A percentile compares a stretch with the other conserved stretches of the same genome.
phyloP scores from a whole-genome alignment of 2,888 invertebrate species.

The Phortica magna region DNA sequence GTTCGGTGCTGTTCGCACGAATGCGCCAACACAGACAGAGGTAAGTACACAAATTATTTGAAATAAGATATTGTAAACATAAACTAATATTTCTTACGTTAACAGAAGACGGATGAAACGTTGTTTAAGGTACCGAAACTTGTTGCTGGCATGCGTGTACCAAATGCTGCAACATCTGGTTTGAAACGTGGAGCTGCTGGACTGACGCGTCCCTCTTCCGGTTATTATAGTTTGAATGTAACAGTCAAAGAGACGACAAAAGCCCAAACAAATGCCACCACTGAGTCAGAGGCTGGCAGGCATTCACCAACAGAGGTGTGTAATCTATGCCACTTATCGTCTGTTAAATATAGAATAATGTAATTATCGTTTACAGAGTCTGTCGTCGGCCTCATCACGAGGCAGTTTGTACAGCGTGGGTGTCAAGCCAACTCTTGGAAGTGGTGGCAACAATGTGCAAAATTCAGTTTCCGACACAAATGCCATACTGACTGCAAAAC shows the following conservation, averaged over 20 bases:
- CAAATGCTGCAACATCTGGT: slow-evolving; percentile 35
- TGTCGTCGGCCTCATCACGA: slow-evolving; percentile 76
- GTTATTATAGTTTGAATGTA: slow-evolving; percentile 74
- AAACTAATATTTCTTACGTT: slow-evolving; percentile 3
- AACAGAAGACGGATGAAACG: slow-evolving; percentile 63
- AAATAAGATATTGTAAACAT: background rate
- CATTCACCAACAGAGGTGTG: slow-evolving; percentile 70
- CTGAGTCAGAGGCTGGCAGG: slow-evolving; percentile 61
- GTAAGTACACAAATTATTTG: slow-evolving; percentile 39
- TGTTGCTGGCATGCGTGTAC: slow-evolving; percentile 71
- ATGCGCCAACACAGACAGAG: slow-evolving; percentile 43
- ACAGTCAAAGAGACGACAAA: slow-evolving; percentile 56
- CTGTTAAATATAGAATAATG: background rate
- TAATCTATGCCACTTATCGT: background rate
- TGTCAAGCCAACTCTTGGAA: slow-evolving; percentile 44
- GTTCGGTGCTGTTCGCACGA: background rate
- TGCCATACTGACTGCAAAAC: slow-evolving; percentile 49
- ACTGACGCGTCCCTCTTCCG: slow-evolving; percentile 76
- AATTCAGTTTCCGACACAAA: slow-evolving; percentile 2
- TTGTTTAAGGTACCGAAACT: slow-evolving; percentile 74
- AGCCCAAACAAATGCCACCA: slow-evolving; percentile 55
- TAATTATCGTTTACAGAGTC: slow-evolving; percentile 62
- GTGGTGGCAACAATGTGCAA: slow-evolving; percentile 11
- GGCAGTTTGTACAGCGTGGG: slow-evolving; percentile 69
- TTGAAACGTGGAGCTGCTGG: slow-evolving; percentile 64